Base-by-base conservation (phyloP, 2,888 invertebrate genomes). In the Drosophila mimetica region DNA sequence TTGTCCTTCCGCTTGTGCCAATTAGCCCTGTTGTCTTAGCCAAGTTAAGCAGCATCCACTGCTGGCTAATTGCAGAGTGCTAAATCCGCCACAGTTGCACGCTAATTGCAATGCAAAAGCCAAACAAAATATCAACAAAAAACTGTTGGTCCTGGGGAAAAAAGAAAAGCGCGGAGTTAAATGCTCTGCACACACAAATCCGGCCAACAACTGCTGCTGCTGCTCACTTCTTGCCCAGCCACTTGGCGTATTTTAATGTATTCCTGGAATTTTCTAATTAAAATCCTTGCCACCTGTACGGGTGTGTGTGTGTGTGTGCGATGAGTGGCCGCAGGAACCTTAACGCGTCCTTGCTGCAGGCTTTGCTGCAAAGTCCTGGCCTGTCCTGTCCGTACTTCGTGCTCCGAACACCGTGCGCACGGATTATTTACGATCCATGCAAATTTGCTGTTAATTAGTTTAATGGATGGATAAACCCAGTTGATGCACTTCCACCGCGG, bases 381-480 rank as follows among this genome's bases (percentile, higher is more conserved):
- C 39, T 30, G 16, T 14, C 1, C 51, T 13, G 60, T 18, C 8
- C 48, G 25, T 9, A 39, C 60, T 42, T 36, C 48, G 34, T 16
- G 25, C 18, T 18, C 7, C 34, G 7, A 25, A 32, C 28, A 9
- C 65, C 13, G 64, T 65, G 71, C 66, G 54, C 77, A 69, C 73
- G 79, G 83, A 89, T 86, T 89, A 89, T 86, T 86, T 86, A 87
- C 87, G 85, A 86, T 86, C 87, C 88, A 83, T 83, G 89, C 86
- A 89, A 87, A 87, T 87, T 89, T 83, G 79, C 84, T 88, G 88
- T 89, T 87, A 87, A 87, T 87, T 89, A 87, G 89, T 89, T 89
- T 86, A 89, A 87, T 88, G 89, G 86, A 88, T 88, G 89, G 81
- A 88, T 89, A 89, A 89, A 89, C 86, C 76, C 74, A 71, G 80